A percentile compares a stretch with the other conserved stretches of the same genome.
phyloP scores from a whole-genome alignment of 2,888 invertebrate genomes.

The Cephus runcator region DNA sequence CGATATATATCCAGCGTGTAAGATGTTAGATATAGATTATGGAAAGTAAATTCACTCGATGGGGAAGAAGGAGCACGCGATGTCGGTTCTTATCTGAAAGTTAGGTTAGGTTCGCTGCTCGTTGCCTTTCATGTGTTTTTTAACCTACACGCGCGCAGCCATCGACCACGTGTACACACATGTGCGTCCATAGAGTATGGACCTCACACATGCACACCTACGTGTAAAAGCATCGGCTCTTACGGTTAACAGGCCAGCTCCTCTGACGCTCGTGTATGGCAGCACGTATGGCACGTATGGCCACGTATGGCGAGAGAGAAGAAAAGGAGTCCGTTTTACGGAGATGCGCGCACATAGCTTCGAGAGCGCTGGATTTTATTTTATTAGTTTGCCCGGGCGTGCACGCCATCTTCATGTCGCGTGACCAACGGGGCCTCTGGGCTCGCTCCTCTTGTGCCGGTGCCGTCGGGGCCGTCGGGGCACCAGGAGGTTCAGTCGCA shows the following conservation, averaged over 20 bases:
- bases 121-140: too few species aligned
- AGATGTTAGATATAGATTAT: slow-evolving; percentile 20
- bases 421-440: slow-evolving; percentile 39
- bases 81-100: slow-evolving; percentile 25
- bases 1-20: too few species aligned
- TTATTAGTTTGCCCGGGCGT: slow-evolving; percentile 20
- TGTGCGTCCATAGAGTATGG: background rate
- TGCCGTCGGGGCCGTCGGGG: background rate
- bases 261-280: too few species aligned
- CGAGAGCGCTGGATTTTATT: slow-evolving; percentile 29
- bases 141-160: too few species aligned
- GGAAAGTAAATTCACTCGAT: slow-evolving; percentile 37
- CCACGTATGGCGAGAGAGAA: too few species aligned
- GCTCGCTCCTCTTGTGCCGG: background rate
- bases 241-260: too few species aligned
- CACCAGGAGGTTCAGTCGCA: slow-evolving; percentile 9
- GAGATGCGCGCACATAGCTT: background rate
- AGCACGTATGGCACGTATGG: too few species aligned
- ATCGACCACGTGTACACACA: too few species aligned
- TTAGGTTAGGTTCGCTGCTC: too few species aligned
- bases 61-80: slow-evolving; percentile 34
- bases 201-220: slow-evolving; percentile 9
- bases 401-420: slow-evolving; percentile 39
- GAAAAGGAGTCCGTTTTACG: background rate
- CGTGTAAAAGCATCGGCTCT: too few species aligned